These are phyloP conservation scores for Caenorhabditis sp. DNA, from an alignment of 2,888 invertebrate genomes.

Conservation along the genomic window DNA sequence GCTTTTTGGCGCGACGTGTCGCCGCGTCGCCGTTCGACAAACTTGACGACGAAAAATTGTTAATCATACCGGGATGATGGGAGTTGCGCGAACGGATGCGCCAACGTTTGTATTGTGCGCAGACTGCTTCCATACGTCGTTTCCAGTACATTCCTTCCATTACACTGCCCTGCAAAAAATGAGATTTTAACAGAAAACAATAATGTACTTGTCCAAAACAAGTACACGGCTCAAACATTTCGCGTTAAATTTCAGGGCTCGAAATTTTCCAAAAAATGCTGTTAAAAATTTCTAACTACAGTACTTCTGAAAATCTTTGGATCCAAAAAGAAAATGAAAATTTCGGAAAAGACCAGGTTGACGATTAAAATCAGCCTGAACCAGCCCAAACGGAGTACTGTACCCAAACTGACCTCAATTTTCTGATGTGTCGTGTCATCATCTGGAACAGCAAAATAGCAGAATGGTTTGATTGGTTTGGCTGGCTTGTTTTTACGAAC, in stretches of 20 bases:
- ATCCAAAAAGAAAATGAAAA: no score
- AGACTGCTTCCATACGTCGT: conserved; percentile 90
- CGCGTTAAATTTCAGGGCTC: no score
- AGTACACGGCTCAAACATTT: no score
- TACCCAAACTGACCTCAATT: conserved; percentile 53
- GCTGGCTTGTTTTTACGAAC: conserved; percentile 40
- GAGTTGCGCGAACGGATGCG: conserved; percentile 73
- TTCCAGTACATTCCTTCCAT: conserved; percentile 99
- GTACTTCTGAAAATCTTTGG: no score
- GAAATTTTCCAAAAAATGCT: no score
- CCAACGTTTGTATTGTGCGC: conserved; percentile 99
- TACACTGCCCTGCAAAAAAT: conserved; percentile 84
- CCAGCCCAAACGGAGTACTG: no score
- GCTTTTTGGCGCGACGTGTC: no score
- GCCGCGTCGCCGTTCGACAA: conserved; percentile 17
- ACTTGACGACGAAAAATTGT: conserved; percentile 29
- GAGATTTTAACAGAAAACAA: no score
- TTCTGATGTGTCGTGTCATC: conserved; percentile 69
- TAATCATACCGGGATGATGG: conserved; percentile 14
- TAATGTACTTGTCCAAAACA: not conserved
- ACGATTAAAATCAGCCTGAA: no score
- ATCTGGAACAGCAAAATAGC: conserved; percentile 71
- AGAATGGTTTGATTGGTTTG: conserved; percentile 67
- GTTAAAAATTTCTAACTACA: no score
- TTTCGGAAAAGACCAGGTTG: no score